Base-by-base conservation (phyloP, 2,113 vertebrate genomes). In the Eulemur macaco region DNA sequence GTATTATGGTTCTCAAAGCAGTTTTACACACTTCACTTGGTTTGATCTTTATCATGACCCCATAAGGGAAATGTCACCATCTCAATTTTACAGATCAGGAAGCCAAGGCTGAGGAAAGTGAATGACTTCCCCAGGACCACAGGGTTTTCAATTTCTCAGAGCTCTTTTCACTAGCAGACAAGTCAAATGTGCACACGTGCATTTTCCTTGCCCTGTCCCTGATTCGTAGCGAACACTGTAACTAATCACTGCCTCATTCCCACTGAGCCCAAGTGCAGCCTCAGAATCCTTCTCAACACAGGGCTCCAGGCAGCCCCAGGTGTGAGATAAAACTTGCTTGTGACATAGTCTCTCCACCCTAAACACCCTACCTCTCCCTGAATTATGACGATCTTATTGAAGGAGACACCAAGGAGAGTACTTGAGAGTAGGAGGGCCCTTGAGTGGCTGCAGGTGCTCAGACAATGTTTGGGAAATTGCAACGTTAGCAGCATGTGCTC, bases 361-460 rank as follows among this genome's bases (percentile, higher is more conserved):
- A 14, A 92, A 29, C 84, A 27, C 45, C 1, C 3, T 31, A 34
- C 47, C 85, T 77, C 58, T 89, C 68, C 37, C 34, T 73, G 80
- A 78, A 87, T 96, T 85, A 91, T 45, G 80, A 80, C 0, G 6
- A 25, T 60, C 58, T 82, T 66, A 9, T 91, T 71, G 68, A 82
- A 85, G 83, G 92, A 92, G 85, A 86, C 27, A 47, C 1, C 4
- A 54, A 96, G 52, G 64, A 86, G 74, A 78, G 39, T 25, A 20
- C 92, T 93, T 58, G 56, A 86, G 85, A 90, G 71, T 2, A 54
- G 68, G 84, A 95, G 89, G 86, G 87, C 86, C 64, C 97, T 97
- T 91, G 71, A 29, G n/a, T 17, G 3, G 39, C 97, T 87, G 88
- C 98, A 98, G 98, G 98, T 98, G 98, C 98, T 98, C 93, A 80